Conservation (phyloP, 2,113 vertebrate species). For the Trichechus manatus region DNA sequence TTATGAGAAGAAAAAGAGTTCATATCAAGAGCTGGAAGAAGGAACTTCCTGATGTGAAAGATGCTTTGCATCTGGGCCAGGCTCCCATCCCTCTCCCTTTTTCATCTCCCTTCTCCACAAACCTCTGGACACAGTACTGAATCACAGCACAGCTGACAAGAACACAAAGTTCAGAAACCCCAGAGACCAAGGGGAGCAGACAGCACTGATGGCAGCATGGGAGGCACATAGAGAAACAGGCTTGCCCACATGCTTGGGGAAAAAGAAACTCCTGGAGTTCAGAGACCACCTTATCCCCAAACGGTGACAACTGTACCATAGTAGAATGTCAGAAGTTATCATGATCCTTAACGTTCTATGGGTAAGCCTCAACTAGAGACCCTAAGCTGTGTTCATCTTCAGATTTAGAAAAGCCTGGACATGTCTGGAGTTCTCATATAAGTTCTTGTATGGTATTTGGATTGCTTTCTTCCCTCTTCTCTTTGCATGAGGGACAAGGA, state of each 20-base stretch:
- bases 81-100: no score
- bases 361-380: not conserved
- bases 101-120: not conserved
- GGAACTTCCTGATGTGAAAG: not conserved
- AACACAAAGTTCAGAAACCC: not conserved
- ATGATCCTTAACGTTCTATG: not conserved
- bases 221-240: not conserved
- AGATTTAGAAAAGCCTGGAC: not conserved
- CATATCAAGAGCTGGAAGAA: not conserved
- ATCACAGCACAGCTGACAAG: not conserved
- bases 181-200: not conserved
- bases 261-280: not conserved
- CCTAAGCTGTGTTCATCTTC: not conserved
- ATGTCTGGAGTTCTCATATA: not conserved
- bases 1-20: not conserved
- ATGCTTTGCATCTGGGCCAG: not conserved
- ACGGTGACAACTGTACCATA: not conserved
- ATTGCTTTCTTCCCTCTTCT: not conserved
- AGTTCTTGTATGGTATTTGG: not conserved
- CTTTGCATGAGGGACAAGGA: not conserved
- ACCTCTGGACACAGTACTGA: not conserved
- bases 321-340: not conserved
- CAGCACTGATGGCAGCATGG: not conserved
- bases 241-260: not conserved
- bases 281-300: not conserved